Evolutionary conservation across 2,888 invertebrate species (phyloP).

Genomic region (Drosophila rellima): DNA sequence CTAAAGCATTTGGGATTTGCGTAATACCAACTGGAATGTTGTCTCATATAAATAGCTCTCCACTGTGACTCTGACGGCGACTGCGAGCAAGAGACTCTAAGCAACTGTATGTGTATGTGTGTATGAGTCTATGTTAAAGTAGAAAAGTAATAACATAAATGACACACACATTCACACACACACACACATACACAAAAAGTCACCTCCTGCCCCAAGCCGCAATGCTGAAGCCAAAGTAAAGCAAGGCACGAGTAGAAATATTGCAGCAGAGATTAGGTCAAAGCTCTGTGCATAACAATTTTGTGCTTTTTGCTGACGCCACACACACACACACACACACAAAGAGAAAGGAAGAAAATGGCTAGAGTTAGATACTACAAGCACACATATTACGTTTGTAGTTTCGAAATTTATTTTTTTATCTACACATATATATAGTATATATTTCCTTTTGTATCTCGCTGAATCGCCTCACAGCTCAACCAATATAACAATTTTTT

Average conservation of each 20-base stretch:
- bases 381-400: slow-evolving; percentile 18
- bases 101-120: slow-evolving; percentile 14
- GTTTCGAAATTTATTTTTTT: slow-evolving; percentile 25
- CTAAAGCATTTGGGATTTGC: slow-evolving; percentile 81
- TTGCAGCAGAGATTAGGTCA: slow-evolving; percentile 81
- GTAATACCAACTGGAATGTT: slow-evolving; percentile 81
- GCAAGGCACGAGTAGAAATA: slow-evolving; percentile 75
- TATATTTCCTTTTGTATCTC: slow-evolving; percentile 9
- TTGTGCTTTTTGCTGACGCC: slow-evolving; percentile 62
- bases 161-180: slow-evolving; percentile 54
- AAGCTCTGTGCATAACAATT: slow-evolving; percentile 79
- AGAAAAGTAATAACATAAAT: slow-evolving; percentile 72
- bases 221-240: slow-evolving; percentile 55
- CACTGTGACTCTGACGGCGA: slow-evolving; percentile 33
- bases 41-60: slow-evolving; percentile 80
- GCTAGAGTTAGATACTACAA: background rate
- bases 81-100: slow-evolving; percentile 19
- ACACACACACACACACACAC: slow-evolving; percentile 33
- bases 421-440: background rate
- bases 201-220: slow-evolving; percentile 24
- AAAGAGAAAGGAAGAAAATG: slow-evolving; percentile 2
- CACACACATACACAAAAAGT: slow-evolving; percentile 12
- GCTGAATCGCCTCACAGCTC: slow-evolving; percentile 24
- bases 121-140: slow-evolving; percentile 31
- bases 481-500: slow-evolving; percentile 38